Percentiles rank a stretch among this genome's conserved stretches.
Conservation (phyloP, 2,113 vertebrate genomes). For the Labeo catla region DNA sequence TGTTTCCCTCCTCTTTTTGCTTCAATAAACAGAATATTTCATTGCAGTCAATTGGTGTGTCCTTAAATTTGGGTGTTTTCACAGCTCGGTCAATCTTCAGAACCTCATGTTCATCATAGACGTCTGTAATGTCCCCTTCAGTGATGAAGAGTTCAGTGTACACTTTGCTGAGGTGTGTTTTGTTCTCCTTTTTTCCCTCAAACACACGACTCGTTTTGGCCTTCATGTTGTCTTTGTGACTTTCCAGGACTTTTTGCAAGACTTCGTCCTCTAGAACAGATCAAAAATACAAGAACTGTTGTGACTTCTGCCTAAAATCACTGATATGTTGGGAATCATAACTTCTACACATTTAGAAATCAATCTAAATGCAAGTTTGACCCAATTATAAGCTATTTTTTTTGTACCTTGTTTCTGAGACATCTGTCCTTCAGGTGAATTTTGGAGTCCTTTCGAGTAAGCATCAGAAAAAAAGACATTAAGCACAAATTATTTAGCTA, state of each 20-base stretch:
- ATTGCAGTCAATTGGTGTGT: slow-evolving; percentile 46
- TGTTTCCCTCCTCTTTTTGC: background rate
- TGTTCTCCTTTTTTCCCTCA: slow-evolving; percentile 48
- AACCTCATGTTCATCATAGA: slow-evolving; percentile 53
- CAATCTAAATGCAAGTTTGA: background rate
- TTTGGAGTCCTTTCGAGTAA: background rate
- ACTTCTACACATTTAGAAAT: background rate
- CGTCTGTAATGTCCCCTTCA: slow-evolving; percentile 35
- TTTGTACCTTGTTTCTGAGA: background rate
- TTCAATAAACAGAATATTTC: slow-evolving; percentile 35
- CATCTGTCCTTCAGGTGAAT: background rate
- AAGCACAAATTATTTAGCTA: background rate
- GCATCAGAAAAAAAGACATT: background rate
- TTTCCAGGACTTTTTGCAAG: background rate
- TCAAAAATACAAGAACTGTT: background rate
- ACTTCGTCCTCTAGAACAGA: background rate
- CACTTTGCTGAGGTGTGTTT: slow-evolving; percentile 34
- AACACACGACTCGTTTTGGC: slow-evolving; percentile 23
- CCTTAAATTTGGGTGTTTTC: background rate
- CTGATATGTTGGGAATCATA: too few species aligned
- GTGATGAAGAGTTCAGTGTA: slow-evolving; percentile 53
- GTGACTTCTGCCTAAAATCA: background rate
- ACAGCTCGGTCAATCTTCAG: slow-evolving; percentile 34
- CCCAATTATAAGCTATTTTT: background rate
- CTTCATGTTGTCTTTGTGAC: slow-evolving; percentile 31